These are phyloP conservation scores for Phenganax marumi DNA, from an alignment of 92 coral and sea anemone genomes.

Conservation along the genomic window DNA sequence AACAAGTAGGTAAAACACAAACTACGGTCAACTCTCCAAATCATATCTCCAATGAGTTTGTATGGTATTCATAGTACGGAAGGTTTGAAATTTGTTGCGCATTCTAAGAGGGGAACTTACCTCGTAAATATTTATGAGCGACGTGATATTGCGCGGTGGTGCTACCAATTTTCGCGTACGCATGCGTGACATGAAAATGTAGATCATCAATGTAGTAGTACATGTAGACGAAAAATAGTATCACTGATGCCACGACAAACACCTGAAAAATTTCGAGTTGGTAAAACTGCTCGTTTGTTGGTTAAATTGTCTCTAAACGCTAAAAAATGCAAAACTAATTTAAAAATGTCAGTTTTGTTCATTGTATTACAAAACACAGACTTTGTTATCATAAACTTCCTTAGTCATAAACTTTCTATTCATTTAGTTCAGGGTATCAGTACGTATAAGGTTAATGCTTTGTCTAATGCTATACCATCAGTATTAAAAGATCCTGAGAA, in stretches of 20 bases:
- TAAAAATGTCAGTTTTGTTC: not conserved
- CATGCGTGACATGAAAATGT: conserved; percentile 93
- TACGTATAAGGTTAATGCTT: not conserved
- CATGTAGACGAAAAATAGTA: conserved; percentile 91
- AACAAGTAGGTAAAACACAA: no score
- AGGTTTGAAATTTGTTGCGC: not conserved
- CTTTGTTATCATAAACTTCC: not conserved
- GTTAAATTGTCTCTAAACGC: not conserved
- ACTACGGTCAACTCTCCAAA: no score
- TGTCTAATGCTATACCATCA: not conserved
- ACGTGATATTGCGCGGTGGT: conserved; percentile 96
- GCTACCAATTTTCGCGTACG: conserved; percentile 85
- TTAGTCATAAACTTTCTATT: not conserved
- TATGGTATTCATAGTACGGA: not conserved
- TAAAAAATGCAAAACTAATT: not conserved
- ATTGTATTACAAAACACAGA: not conserved
- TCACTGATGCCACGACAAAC: conserved; percentile 78
- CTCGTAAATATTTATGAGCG: conserved; percentile 90
- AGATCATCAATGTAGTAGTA: conserved; percentile 90
- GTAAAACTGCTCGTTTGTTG: not conserved
- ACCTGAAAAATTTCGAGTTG: conserved; percentile 53
- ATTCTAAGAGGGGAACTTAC: conserved; percentile 42
- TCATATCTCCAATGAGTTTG: no score
- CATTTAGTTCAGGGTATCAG: not conserved
- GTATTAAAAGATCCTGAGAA: not conserved